phyloP scores from a whole-genome alignment of 2,797 vertebrate genomes.

The Falco cherrug region DNA sequence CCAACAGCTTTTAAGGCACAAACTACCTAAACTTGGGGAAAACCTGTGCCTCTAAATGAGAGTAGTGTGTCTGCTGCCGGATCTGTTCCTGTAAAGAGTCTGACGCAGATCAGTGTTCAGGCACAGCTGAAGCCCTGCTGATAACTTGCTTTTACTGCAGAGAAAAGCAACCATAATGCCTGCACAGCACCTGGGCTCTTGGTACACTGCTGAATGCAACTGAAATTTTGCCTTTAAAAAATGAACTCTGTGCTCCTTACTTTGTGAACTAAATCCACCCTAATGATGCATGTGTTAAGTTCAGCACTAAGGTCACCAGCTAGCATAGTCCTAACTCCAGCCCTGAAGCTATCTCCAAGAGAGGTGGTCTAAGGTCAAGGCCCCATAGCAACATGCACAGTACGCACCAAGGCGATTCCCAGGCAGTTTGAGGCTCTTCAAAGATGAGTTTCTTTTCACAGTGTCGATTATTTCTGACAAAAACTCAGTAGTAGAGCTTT shows the following conservation, averaged over 20 bases:
- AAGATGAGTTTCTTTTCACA: slow-evolving; percentile 80
- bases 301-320: not conserved
- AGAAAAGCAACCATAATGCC: not conserved
- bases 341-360: not conserved
- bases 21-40: not conserved
- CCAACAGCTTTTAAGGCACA: not conserved
- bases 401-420: slow-evolving; percentile 89
- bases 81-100: not conserved
- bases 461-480: slow-evolving; percentile 81
- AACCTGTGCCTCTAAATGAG: not conserved
- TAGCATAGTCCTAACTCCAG: not conserved
- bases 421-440: slow-evolving; percentile 85
- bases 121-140: not conserved
- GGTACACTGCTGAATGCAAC: not conserved
- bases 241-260: not conserved
- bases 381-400: not conserved
- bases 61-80: not conserved
- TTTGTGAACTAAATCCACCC: not conserved
- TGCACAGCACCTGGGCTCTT: not conserved
- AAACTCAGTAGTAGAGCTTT: slow-evolving; percentile 80
- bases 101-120: not conserved
- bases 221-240: not conserved
- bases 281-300: not conserved
- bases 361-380: not conserved
- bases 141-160: not conserved